A percentile compares a stretch with the other conserved stretches of the same genome.
Conservation (phyloP, 2,113 vertebrate genomes). For the Halichoerus grypus region DNA sequence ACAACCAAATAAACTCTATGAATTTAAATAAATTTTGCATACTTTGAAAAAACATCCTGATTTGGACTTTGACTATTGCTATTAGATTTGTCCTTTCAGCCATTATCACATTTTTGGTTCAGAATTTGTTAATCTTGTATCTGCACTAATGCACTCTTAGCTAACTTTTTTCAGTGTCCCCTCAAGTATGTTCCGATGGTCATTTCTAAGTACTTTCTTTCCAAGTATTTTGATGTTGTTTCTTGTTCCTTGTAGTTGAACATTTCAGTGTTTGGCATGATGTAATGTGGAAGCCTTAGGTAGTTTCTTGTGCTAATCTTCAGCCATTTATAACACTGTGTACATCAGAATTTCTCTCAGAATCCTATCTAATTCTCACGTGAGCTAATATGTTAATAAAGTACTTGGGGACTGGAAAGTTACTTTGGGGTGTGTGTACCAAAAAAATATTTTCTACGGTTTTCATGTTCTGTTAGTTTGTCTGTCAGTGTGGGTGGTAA, state of each 20-base stretch:
- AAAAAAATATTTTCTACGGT: constrained; percentile 59
- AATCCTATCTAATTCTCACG: neutral
- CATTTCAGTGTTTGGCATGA: neutral
- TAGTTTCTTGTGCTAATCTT: neutral
- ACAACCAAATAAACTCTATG: neutral
- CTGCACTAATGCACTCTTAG: neutral
- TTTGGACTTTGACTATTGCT: neutral
- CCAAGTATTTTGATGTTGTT: neutral
- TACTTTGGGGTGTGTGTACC: constrained; percentile 65
- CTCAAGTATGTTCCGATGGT: neutral
- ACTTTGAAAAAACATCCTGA: neutral
- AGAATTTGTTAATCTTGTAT: neutral
- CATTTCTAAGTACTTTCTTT: neutral
- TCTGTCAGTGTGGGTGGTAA: neutral
- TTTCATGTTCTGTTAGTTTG: constrained; percentile 70
- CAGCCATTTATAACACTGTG: neutral
- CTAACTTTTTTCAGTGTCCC: neutral
- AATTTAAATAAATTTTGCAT: neutral
- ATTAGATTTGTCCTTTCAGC: neutral
- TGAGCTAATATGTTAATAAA: neutral
- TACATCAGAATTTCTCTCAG: neutral
- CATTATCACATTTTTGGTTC: neutral
- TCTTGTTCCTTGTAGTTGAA: neutral
- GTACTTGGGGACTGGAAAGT: neutral
- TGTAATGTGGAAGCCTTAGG: neutral